Conservation (phyloP, 2,797 vertebrate species). For the Poecilia gillii region DNA sequence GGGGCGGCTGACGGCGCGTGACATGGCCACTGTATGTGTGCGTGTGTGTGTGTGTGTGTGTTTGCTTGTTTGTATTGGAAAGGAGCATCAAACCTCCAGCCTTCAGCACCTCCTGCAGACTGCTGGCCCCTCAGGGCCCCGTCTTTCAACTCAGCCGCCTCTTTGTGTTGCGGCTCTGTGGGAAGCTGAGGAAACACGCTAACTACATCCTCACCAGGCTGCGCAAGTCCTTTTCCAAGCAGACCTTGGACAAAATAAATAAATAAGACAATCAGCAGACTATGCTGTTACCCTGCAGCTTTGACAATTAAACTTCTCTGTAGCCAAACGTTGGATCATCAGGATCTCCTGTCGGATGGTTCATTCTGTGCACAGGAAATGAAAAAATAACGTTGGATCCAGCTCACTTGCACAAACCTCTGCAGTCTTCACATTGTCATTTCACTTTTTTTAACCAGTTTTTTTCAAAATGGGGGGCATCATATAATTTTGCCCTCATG, state of each 20-base stretch:
- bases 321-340: slow-evolving; percentile 2
- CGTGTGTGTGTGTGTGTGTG: slow-evolving; percentile 13
- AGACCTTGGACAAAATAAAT: background rate
- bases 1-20: slow-evolving; percentile 59
- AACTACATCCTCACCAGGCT: slow-evolving; percentile 26
- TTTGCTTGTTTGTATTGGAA: slow-evolving; percentile 31
- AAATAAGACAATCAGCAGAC: background rate
- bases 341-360: slow-evolving; percentile 7
- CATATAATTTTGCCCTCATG: background rate
- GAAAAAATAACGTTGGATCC: slow-evolving; percentile 6
- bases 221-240: slow-evolving; percentile 14
- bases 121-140: slow-evolving; percentile 37
- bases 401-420: slow-evolving; percentile 1
- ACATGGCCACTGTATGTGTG: slow-evolving; percentile 45
- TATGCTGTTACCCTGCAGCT: slow-evolving; percentile 3
- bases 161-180: slow-evolving; percentile 42
- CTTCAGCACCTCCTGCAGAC: slow-evolving; percentile 60
- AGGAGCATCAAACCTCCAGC: slow-evolving; percentile 39
- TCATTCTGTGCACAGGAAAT: slow-evolving; percentile 14
- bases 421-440: slow-evolving; percentile 18
- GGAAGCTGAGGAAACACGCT: slow-evolving; percentile 35
- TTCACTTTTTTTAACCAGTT: background rate
- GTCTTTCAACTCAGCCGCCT: slow-evolving; percentile 28
- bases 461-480: background rate
- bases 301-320: slow-evolving; percentile 2